A percentile compares a stretch with the other conserved stretches of the same genome.
phyloP scores from a whole-genome alignment of 1,140 invertebrate species.

The Lamellibrachia luymesi region DNA sequence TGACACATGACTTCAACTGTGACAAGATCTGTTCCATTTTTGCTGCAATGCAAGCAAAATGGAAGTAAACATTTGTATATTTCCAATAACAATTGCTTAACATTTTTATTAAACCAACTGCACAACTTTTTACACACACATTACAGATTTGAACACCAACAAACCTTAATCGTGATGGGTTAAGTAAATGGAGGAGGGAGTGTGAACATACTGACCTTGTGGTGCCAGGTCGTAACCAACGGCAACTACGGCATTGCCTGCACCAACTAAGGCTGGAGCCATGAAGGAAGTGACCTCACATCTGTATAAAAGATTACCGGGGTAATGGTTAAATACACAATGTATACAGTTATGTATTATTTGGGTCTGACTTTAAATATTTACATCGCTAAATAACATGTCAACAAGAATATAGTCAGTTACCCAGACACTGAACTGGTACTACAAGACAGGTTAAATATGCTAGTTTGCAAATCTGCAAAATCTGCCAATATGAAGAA shows the following conservation, averaged over 20 bases:
- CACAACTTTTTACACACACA: too few relatives aligned
- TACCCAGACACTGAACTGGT: too few relatives aligned
- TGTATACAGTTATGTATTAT: neutral
- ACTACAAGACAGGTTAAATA: too few relatives aligned
- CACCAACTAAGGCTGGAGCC: conserved; percentile 62
- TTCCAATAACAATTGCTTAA: too few relatives aligned
- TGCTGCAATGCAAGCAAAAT: conserved; percentile 25
- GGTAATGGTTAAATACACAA: neutral
- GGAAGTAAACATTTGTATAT: too few relatives aligned
- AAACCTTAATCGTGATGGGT: too few relatives aligned
- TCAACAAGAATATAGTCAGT: too few relatives aligned
- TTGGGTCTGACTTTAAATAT: neutral
- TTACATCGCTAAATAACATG: neutral
- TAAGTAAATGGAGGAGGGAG: too few relatives aligned
- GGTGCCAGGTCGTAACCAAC: conserved; percentile 78
- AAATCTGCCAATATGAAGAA: neutral
- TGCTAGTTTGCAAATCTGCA: neutral
- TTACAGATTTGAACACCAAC: too few relatives aligned
- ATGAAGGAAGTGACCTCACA: conserved; percentile 67
- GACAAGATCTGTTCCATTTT: conserved; percentile 61
- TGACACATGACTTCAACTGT: conserved; percentile 64
- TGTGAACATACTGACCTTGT: conserved; percentile 55
- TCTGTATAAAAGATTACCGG: conserved; percentile 41
- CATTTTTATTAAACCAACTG: too few relatives aligned
- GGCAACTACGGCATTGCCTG: conserved; percentile 68